Conservation (phyloP, 1,140 invertebrate species). For the Penaeus vannamei region DNA sequence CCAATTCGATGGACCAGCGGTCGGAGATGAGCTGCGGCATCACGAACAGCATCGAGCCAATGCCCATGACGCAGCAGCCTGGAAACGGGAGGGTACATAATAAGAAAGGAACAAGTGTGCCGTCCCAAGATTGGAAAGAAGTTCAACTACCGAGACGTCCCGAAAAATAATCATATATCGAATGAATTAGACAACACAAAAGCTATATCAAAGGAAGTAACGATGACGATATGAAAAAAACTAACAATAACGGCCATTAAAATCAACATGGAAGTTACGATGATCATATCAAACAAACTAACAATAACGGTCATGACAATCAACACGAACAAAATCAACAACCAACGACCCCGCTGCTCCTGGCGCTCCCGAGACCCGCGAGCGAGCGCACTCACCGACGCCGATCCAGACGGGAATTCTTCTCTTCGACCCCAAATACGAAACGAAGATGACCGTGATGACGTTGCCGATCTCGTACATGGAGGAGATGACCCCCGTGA, state of each 20-base stretch:
- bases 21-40: slow-evolving; percentile 75
- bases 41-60: slow-evolving; percentile 75
- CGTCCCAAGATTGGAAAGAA: not conserved
- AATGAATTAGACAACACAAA: too few species aligned
- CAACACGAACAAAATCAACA: too few species aligned
- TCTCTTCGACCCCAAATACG: slow-evolving; percentile 90
- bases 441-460: slow-evolving; percentile 95
- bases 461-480: slow-evolving; percentile 97
- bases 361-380: too few species aligned
- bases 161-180: too few species aligned
- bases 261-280: too few species aligned
- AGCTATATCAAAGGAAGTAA: too few species aligned
- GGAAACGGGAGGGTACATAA: slow-evolving; percentile 1
- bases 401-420: slow-evolving; percentile 97
- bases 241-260: too few species aligned
- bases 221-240: too few species aligned
- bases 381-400: slow-evolving; percentile 77
- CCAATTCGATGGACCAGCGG: slow-evolving; percentile 69
- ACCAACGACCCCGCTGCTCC: too few species aligned
- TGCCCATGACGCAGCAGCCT: slow-evolving; percentile 74
- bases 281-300: too few species aligned
- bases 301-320: too few species aligned
- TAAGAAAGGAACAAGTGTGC: not conserved
- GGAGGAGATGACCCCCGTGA: slow-evolving; percentile 92
- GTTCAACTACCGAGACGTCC: too few species aligned